Base-by-base conservation (phyloP, 2,797 vertebrate species). In the Spinus olivaceus region DNA sequence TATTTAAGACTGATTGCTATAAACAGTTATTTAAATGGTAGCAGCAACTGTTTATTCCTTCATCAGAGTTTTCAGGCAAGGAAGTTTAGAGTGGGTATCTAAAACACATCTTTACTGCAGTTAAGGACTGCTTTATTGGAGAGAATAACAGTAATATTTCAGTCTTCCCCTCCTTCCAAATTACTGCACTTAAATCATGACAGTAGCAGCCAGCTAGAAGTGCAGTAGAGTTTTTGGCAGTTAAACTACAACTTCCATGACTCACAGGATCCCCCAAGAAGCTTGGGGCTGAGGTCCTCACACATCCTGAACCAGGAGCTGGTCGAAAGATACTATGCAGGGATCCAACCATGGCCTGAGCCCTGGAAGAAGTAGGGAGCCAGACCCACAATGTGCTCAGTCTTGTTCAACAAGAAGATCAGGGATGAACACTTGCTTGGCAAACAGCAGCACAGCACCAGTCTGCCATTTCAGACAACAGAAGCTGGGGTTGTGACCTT, bases 271-370 rank as follows among this genome's bases (percentile, higher is more conserved):
- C 5, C 14, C 6, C 8, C 5, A 41, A 9, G 5, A 77, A 32
- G 16, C 28, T 23, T 41, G 25, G 16, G 24, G 15, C 14, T 42
- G 14, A 81, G 24, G 30, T 66, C 60, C 28, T 12, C 60, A 50
- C 1, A 2, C 16, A 57, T 7, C 17, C 42, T 73, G 28, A 19
- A 72, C 35, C 8, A 33, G 35, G 30, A 66, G 49, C 37, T 94
- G 30, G 9, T 63, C 19, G 28, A 24, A 15, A 39, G 12, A 23
- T 0, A 42, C 12, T 1, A 0, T 35, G 24, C 27, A 60, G 30
- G 18, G 18, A 44, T 67, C 47, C 47, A 39, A 1, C 35, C 1
- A 2, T 4, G 33, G 35, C 39, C 37, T 30, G 24, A 72, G 28
- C 42, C 14, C 42, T 35, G 6, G 24, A 30, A 42, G 32, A 72